A percentile compares a stretch with the other conserved stretches of the same genome.
phyloP scores from a whole-genome alignment of 2,797 vertebrate genomes.

The Hephaestus fuliginosus region DNA sequence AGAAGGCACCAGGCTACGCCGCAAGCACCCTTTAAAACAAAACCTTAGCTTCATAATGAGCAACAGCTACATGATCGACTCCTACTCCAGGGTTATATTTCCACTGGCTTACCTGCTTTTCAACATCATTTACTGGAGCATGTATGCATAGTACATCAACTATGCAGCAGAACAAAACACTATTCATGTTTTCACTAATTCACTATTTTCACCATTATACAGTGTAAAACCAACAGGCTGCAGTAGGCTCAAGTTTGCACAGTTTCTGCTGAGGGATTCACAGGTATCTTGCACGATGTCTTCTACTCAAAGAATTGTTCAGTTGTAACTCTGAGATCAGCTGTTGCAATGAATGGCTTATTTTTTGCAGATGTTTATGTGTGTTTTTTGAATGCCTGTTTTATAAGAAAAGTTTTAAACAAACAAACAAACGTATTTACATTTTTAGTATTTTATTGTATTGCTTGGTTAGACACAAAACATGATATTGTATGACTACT shows the following conservation, averaged over 20 bases:
- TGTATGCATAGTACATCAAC: conserved; percentile 82
- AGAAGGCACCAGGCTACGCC: conserved; percentile 83
- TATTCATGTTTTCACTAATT: not conserved
- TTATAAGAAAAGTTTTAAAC: conserved; percentile 50
- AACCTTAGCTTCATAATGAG: conserved; percentile 90
- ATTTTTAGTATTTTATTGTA: conserved; percentile 40
- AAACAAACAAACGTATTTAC: conserved; percentile 16
- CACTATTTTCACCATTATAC: not conserved
- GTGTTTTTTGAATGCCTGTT: conserved; percentile 55
- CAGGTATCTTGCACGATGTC: conserved; percentile 13
- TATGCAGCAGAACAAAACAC: conserved; percentile 17
- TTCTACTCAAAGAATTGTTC: conserved; percentile 23
- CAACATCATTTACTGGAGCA: conserved; percentile 94
- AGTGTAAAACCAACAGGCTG: conserved; percentile 19
- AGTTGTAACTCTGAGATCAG: conserved; percentile 9
- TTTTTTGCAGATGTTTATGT: conserved; percentile 28
- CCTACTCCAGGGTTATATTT: conserved; percentile 92
- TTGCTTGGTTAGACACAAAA: conserved; percentile 21
- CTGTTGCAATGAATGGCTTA: conserved; percentile 25
- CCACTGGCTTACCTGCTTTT: conserved; percentile 91
- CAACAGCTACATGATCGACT: conserved; percentile 94
- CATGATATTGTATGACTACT: conserved; percentile 19
- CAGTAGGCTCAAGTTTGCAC: conserved; percentile 37
- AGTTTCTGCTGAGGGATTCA: conserved; percentile 24
- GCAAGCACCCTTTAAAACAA: conserved; percentile 83